Percentiles rank a stretch among this genome's conserved stretches.
These are phyloP conservation scores for Gambusia affinis DNA, from an alignment of 2,113 vertebrate genomes.

Conservation along the genomic window DNA sequence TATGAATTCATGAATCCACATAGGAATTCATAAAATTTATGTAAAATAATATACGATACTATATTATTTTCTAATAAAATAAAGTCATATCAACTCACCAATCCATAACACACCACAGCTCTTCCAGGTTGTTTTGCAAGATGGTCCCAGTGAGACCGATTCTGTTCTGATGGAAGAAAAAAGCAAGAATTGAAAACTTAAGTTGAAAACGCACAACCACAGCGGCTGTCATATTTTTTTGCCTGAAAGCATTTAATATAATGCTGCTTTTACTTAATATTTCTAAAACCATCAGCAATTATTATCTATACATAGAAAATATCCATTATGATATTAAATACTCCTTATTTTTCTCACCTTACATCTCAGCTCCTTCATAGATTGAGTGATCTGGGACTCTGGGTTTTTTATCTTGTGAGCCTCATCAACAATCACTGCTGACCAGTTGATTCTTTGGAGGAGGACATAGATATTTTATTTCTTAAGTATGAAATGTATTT, in stretches of 20 bases:
- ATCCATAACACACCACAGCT: constrained; percentile 98
- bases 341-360: constrained; percentile 70
- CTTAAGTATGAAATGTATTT: background rate
- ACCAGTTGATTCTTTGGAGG: constrained; percentile 87
- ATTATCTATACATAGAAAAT: background rate
- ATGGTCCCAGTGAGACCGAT: constrained; percentile 96
- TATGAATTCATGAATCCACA: background rate
- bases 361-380: constrained; percentile 90
- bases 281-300: background rate
- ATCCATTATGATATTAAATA: background rate
- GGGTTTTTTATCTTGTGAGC: constrained; percentile 96
- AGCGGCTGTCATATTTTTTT: background rate
- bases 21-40: background rate
- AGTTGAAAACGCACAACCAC: background rate
- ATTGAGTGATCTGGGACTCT: constrained; percentile 90
- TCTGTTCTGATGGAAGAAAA: constrained; percentile 76
- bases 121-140: constrained; percentile 96
- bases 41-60: background rate
- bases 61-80: no score
- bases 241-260: background rate
- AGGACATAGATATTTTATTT: constrained; percentile 1
- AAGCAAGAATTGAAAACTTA: background rate
- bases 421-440: constrained; percentile 93
- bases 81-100: constrained; percentile 78
- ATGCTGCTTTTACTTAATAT: background rate